Conservation (phyloP, 1,140 invertebrate species). For the Procambarus virginalis region DNA sequence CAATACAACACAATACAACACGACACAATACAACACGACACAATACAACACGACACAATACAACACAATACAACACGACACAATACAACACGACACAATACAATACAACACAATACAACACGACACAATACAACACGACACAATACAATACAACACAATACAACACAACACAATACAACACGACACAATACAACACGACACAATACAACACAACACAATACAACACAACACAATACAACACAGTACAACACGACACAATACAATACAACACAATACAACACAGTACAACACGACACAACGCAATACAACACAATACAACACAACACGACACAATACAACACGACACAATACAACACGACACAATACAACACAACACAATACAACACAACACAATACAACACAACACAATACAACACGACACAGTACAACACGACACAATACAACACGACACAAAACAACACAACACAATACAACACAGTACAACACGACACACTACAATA, state of each 20-base stretch:
- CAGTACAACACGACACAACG: not conserved
- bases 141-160: slow-evolving; percentile 9
- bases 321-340: slow-evolving; percentile 1
- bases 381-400: too few relatives aligned
- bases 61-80: slow-evolving; percentile 1
- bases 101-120: not conserved
- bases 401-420: too few relatives aligned
- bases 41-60: not conserved
- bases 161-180: not conserved
- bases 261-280: not conserved
- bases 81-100: not conserved
- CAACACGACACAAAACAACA: not conserved
- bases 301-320: not conserved
- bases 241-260: slow-evolving; percentile 1
- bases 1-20: not conserved
- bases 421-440: not conserved
- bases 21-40: not conserved
- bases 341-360: not conserved
- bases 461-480: not conserved
- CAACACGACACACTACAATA: not conserved
- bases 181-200: slow-evolving; percentile 1
- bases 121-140: not conserved
- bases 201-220: not conserved
- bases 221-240: not conserved
- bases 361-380: not conserved